Evolutionary conservation across 2,113 vertebrate species (phyloP), one percentile per base, ranked within the genome.

Genomic region (Pseudorhombus dupliciocellatus): DNA sequence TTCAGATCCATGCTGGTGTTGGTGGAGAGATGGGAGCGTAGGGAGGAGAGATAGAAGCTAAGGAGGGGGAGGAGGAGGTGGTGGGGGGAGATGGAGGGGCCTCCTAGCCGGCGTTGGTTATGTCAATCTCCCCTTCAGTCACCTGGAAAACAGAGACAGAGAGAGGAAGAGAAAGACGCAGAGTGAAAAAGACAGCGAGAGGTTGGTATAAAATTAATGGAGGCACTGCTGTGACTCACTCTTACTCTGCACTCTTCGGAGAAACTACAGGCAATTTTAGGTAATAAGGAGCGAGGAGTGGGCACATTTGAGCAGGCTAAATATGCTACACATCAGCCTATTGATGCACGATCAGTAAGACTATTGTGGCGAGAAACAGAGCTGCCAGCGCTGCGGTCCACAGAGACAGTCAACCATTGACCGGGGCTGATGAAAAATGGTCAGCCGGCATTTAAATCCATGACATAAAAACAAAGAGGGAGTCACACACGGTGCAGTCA

Each of bases 1-100:
- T 98, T 98, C 50, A 97, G 92, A 73, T 99, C 98, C 98, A 99
- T 99, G 66, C 24, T 61, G 2, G 40, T 60, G 50, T 48, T 4
- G 54, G 3, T 20, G 42, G 42, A 46, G 42, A 20, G 42, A 46
- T 46, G 42, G 42, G 15, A 11, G 20, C 8, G 42, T 28, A 61
- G 26, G 21, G 31, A 30, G 53, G 46, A 63, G 62, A 73, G 70
- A 73, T 63, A 77, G 76, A 76, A n/a, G 22, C 1, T 9, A 44
- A 42, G 25, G 50, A 50, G 44, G 79, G 37, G 34, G 62, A 37
- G 65, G 66, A 40, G 55, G 63, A 62, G 46, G 44, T 59, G 34
- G 48, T 7, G 60, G 56, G 50, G 73, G 37, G 70, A 54, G 74
- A 66, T 53, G 79, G 46, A 73, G 40, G 64, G 70, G 72, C 75